Conservation (phyloP, 1,140 invertebrate species). For the Drosophila serrata region DNA sequence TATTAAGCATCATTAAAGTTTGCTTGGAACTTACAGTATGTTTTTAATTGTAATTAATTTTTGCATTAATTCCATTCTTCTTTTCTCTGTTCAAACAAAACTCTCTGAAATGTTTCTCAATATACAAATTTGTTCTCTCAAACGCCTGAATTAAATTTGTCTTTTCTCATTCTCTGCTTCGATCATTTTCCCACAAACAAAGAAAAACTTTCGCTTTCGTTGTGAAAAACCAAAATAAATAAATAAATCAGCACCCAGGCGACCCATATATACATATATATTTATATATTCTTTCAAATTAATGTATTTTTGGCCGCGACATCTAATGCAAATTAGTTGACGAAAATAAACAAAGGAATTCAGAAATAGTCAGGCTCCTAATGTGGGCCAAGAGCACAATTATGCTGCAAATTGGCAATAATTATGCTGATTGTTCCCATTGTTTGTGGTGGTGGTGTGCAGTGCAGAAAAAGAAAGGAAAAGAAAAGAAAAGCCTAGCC, state of each 20-base stretch:
- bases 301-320: constrained; percentile 66
- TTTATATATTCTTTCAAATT: constrained; percentile 39
- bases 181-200: constrained; percentile 10
- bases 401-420: constrained; percentile 28
- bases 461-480: constrained; percentile 14
- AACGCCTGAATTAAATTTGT: not conserved
- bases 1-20: not conserved
- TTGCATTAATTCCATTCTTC: not conserved
- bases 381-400: constrained; percentile 51
- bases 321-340: constrained; percentile 44
- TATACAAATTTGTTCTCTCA: not conserved
- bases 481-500: constrained; percentile 21
- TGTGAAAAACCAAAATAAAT: constrained; percentile 31
- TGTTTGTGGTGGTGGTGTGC: constrained; percentile 11
- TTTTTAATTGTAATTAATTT: not conserved
- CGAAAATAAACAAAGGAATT: constrained; percentile 49
- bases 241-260: constrained; percentile 27
- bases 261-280: constrained; percentile 34
- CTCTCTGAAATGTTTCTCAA: not conserved
- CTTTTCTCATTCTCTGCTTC: not conserved
- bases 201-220: constrained; percentile 68
- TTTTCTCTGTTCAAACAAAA: not conserved
- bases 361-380: constrained; percentile 27
- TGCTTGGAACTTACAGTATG: not conserved
- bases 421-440: constrained; percentile 23